Conservation (phyloP, 1,140 invertebrate genomes). For the Drosophila chauvacae region DNA sequence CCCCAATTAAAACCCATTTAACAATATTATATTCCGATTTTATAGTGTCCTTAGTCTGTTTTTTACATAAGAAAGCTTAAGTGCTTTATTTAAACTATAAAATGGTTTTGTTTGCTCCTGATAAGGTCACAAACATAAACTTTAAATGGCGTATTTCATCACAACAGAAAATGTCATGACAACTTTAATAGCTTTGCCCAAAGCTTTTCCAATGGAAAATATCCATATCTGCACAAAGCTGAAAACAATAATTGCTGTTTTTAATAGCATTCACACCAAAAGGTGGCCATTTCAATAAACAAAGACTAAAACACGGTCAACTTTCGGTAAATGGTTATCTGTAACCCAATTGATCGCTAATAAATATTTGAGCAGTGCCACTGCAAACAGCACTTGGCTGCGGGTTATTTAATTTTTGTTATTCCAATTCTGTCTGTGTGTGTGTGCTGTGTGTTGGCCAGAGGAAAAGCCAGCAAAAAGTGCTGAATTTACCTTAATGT, state of each 20-base stretch:
- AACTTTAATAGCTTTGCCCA: slow-evolving; percentile 14
- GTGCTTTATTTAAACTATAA: not conserved
- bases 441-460: slow-evolving; percentile 1
- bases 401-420: slow-evolving; percentile 38
- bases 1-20: not conserved
- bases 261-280: not conserved
- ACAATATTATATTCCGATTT: too few relatives aligned
- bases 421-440: slow-evolving; percentile 35
- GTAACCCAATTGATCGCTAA: slow-evolving; percentile 23
- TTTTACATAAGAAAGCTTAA: not conserved
- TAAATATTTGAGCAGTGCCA: slow-evolving; percentile 28
- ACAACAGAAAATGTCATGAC: not conserved
- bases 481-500: slow-evolving; percentile 50
- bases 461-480: slow-evolving; percentile 26
- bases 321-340: not conserved
- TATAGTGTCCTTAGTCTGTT: too few relatives aligned
- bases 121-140: slow-evolving; percentile 9
- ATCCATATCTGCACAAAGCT: not conserved
- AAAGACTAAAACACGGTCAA: not conserved
- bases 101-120: not conserved
- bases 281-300: slow-evolving; percentile 4
- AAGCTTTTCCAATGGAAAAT: slow-evolving; percentile 4
- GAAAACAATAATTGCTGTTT: slow-evolving; percentile 16
- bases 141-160: not conserved
- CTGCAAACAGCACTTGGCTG: slow-evolving; percentile 19